Conservation (phyloP, 2,113 vertebrate genomes). For the Chionodraco myersi region DNA sequence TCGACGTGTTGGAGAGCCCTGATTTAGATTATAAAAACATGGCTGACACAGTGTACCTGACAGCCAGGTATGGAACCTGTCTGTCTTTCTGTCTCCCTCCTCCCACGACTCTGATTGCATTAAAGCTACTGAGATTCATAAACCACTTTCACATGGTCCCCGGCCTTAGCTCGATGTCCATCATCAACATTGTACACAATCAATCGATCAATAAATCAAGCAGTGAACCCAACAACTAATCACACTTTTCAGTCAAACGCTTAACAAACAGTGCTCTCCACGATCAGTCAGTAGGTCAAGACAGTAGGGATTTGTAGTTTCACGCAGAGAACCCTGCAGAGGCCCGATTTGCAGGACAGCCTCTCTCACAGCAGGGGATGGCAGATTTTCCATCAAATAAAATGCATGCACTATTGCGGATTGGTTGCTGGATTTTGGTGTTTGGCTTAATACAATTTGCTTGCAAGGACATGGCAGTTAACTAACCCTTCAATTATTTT, state of each 20-base stretch:
- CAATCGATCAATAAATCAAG: slow-evolving; percentile 18
- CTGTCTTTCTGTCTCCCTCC: slow-evolving; percentile 8
- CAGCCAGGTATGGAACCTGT: slow-evolving; percentile 3
- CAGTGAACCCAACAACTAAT: slow-evolving; percentile 10
- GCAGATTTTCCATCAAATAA: slow-evolving; percentile 28
- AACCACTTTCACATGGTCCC: slow-evolving; percentile 12
- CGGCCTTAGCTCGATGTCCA: slow-evolving; percentile 30
- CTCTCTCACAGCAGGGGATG: slow-evolving; percentile 38
- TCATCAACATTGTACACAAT: slow-evolving; percentile 39
- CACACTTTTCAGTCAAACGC: slow-evolving; percentile 15
- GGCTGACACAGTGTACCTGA: slow-evolving; percentile 26
- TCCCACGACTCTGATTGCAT: slow-evolving; percentile 21
- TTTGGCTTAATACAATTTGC: slow-evolving; percentile 31
- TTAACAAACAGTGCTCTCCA: neutral
- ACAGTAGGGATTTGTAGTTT: slow-evolving; percentile 13
- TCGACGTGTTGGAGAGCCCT: no score
- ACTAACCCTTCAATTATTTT: neutral
- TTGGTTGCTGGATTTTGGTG: slow-evolving; percentile 41
- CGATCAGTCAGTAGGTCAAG: slow-evolving; percentile 12
- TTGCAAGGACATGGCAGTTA: neutral
- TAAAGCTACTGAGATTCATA: slow-evolving; percentile 22
- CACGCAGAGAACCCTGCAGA: slow-evolving; percentile 37
- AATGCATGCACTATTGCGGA: slow-evolving; percentile 27
- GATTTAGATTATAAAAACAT: slow-evolving; percentile 29
- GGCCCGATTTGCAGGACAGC: slow-evolving; percentile 32